Base-by-base conservation (phyloP, 2,113 vertebrate genomes). In the Apeltes quadracus region DNA sequence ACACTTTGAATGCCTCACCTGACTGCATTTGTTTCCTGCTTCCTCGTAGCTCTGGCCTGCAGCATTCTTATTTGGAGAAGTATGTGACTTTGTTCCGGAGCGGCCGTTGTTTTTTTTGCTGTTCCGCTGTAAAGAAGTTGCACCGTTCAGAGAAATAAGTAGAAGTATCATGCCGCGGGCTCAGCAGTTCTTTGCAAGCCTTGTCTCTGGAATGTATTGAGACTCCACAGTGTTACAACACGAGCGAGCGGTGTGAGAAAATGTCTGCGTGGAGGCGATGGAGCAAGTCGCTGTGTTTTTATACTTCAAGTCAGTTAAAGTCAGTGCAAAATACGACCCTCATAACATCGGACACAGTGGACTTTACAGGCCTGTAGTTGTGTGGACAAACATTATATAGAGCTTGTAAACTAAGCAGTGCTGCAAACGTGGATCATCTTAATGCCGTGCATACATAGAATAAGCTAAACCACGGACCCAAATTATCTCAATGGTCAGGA, bases 41-140 rank as follows among this genome's bases (percentile, higher is more conserved):
- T 56, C 29, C 64, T 55, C 32, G 10, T 57, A 43, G 43, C 48
- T 43, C 58, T 55, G 48, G 48, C 63, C 61, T 43, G 44, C 51
- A 20, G 59, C 8, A 0, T 13, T 32, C 38, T 54, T 25, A 7
- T 34, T 75, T 55, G 54, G 55, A 72, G 23, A 82, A 78, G 23
- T 18, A 44, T 51, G 25, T 56, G 75, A 70, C 79, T 78, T 6
- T 74, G 27, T 76, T 68, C 54, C 50, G 55, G 69, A 58, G 75
- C 55, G 57, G 55, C 32, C 72, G 29, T 54, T 41, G 44, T 69
- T 61, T 68, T 70, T 50, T 79, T 58, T 43, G 44, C 14, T 43
- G 41, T 36, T 34, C 36, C 22, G 2, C 34, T 29, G 7, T 25
- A 43, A 34, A 18, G 36, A 76, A 78, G 54, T 6, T 1, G 39